Evolutionary conservation across 2,797 vertebrate genomes (phyloP).

Genomic region (Mionectes olivaceus): DNA sequence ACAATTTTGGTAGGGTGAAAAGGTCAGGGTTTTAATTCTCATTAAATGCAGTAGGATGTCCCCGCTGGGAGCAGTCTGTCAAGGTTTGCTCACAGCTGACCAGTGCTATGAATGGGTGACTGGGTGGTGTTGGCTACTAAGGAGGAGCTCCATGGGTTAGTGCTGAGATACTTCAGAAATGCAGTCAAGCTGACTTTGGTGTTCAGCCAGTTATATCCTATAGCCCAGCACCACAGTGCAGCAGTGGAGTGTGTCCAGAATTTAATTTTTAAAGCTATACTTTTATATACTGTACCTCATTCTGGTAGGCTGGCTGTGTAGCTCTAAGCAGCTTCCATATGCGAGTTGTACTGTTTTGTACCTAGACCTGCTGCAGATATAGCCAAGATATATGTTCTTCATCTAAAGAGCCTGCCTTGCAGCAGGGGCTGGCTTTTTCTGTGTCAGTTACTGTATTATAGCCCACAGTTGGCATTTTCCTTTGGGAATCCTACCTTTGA

Average conservation of each 20-base stretch:
- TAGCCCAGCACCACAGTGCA: neutral
- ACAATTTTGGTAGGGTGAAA: slow-evolving; percentile 3
- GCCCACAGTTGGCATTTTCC: neutral
- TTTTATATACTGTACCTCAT: neutral
- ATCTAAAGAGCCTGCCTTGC: neutral
- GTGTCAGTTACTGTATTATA: neutral
- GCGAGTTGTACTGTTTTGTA: neutral
- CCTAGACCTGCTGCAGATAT: neutral
- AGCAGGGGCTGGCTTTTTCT: neutral
- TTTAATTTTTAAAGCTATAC: neutral
- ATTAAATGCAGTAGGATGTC: neutral
- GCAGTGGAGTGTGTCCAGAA: neutral
- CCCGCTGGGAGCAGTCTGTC: neutral
- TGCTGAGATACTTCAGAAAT: neutral
- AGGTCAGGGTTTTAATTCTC: slow-evolving; percentile 15
- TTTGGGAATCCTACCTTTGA: neutral
- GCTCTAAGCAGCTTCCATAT: neutral
- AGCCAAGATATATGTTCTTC: neutral
- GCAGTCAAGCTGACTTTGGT: neutral
- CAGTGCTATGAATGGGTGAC: neutral
- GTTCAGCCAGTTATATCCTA: neutral
- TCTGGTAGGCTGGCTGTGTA: neutral
- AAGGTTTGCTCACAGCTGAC: neutral
- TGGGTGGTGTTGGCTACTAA: neutral
- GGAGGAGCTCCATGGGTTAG: neutral